phyloP scores from a whole-genome alignment of 2,888 invertebrate species.

The Digitonthophagus gazella region DNA sequence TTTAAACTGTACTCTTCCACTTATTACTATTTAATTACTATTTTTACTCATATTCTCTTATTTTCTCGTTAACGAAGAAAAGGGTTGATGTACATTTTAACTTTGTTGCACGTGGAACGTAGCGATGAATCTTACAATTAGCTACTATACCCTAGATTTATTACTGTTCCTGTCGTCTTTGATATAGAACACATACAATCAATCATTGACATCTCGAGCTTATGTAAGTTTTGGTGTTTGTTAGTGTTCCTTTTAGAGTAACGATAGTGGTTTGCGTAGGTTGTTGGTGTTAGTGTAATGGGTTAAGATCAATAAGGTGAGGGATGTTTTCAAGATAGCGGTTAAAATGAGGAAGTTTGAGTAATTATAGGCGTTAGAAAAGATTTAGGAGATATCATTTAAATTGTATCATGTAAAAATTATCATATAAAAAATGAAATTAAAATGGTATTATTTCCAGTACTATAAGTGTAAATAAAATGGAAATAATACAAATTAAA shows the following conservation, averaged over 20 bases:
- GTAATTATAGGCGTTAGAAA: too few relatives aligned
- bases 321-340: too few relatives aligned
- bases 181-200: neutral
- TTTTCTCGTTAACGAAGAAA: conserved; percentile 1
- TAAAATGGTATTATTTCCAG: neutral
- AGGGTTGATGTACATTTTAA: neutral
- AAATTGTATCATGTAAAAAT: too few relatives aligned
- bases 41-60: conserved; percentile 6
- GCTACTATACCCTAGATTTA: neutral
- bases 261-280: neutral
- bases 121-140: neutral
- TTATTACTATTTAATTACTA: neutral
- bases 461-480: neutral
- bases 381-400: too few relatives aligned
- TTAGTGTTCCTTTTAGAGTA: neutral
- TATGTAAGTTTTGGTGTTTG: neutral
- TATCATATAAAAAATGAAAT: too few relatives aligned
- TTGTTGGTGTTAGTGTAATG: neutral
- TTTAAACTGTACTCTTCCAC: neutral
- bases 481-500: neutral
- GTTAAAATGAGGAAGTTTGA: too few relatives aligned
- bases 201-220: neutral
- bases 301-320: neutral
- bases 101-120: neutral
- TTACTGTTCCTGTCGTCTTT: neutral